phyloP scores from a whole-genome alignment of 1,140 invertebrate species.

The Procambarus clarkii region DNA sequence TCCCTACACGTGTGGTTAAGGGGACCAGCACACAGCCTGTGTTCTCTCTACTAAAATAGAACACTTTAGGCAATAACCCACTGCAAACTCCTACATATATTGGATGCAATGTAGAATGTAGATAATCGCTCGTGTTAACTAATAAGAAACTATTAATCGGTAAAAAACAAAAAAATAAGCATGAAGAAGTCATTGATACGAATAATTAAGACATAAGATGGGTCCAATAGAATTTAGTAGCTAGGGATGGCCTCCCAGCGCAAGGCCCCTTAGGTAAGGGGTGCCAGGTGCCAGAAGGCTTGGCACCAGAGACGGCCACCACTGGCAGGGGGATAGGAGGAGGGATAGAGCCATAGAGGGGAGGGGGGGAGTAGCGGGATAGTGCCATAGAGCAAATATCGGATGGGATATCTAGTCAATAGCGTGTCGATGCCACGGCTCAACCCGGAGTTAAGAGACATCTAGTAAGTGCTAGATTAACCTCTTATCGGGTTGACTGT shows the following conservation, averaged over 20 bases:
- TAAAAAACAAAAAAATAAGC: too few species aligned
- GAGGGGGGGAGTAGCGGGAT: slow-evolving; percentile 1
- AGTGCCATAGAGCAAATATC: slow-evolving; percentile 12
- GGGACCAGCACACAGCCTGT: not conserved
- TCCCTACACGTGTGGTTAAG: not conserved
- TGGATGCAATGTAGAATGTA: not conserved
- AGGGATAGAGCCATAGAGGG: too few species aligned
- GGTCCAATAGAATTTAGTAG: slow-evolving; percentile 20
- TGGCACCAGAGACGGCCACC: not conserved
- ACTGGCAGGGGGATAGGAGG: not conserved
- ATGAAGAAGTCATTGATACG: not conserved
- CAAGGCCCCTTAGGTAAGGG: not conserved
- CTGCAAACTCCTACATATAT: not conserved
- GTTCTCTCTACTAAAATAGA: not conserved
- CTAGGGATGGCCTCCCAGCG: not conserved
- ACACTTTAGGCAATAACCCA: not conserved
- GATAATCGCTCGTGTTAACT: not conserved
- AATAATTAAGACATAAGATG: slow-evolving; percentile 22
- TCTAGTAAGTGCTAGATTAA: not conserved
- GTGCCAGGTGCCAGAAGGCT: not conserved
- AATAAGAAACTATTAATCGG: not conserved
- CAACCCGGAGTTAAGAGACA: not conserved
- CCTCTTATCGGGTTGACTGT: not conserved
- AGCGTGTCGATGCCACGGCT: slow-evolving; percentile 11
- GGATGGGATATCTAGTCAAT: slow-evolving; percentile 63